These are phyloP conservation scores for Basileuterus tristriatus DNA, from an alignment of 2,797 vertebrate species.

Conservation along the genomic window DNA sequence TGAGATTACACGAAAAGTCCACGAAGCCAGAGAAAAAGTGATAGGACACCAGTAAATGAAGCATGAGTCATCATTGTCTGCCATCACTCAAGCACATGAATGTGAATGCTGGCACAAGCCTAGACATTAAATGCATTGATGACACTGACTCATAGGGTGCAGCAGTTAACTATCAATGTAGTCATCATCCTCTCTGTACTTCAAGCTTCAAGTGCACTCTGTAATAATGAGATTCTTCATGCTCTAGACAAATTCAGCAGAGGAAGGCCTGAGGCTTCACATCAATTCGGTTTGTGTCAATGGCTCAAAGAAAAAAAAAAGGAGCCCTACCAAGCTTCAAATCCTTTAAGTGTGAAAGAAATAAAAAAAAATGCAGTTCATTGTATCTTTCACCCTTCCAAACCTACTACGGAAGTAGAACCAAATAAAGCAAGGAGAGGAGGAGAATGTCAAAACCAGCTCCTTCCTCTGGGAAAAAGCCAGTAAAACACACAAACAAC, in stretches of 20 bases:
- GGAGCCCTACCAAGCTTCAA: background rate
- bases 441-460: background rate
- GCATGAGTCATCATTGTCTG: conserved; percentile 60
- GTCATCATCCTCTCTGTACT: conserved; percentile 25
- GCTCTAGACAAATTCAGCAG: conserved; percentile 49
- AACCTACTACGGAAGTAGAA: background rate
- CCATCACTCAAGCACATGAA: conserved; percentile 49
- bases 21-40: conserved; percentile 11
- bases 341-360: background rate
- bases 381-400: background rate
- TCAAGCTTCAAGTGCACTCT: conserved; percentile 31
- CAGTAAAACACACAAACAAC: background rate
- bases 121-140: conserved; percentile 31
- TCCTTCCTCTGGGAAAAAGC: background rate
- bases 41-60: conserved; percentile 44
- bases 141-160: conserved; percentile 51
- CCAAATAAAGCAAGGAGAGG: background rate
- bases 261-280: conserved; percentile 40
- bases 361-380: background rate
- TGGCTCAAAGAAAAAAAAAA: background rate
- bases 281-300: conserved; percentile 43
- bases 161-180: conserved; percentile 41
- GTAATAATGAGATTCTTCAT: conserved; percentile 63
- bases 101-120: conserved; percentile 21
- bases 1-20: conserved; percentile 1